Base-by-base conservation (phyloP, 2,888 invertebrate genomes). In the Heliothis peltigera region DNA sequence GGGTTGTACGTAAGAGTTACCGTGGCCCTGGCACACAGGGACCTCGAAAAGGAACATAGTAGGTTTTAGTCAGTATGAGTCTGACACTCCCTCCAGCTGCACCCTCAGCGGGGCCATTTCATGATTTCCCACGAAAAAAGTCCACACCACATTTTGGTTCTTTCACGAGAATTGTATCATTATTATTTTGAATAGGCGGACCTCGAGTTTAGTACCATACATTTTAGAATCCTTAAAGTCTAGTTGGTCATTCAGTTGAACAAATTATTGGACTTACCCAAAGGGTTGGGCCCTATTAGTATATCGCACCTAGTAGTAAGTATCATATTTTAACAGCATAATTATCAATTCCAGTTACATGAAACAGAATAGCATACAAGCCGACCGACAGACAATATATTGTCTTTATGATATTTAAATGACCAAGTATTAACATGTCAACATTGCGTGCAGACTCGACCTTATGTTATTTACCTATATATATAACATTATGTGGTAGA, bases 381-480 rank as follows among this genome's bases (percentile, higher is more conserved):
- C 67, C 61, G 61, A 57, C 53, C 1, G 28, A 61, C 66, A 72
- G 56, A 73, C 69, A 57, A 54, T 64, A 64, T 73, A 73, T 60
- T 57, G 59, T 60, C n/a, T 22, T 58, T 67, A 58, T 63, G 63
- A 53, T 67, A 71, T 71, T 71, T 59, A 71, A 71, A 71, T 71
- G 46, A 71, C 43, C 43, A 58, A 67, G 63, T 47, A 71, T 71
- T 71, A 71, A 71, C 57, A 71, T 71, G 71, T 67, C 72, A 71
- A 67, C 47, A 56, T 71, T 47, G 71, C 71, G 54, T 71, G 71
- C 67, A n/a, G 18, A 58, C 25, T 8, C 21, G 46, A 48, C 55
- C 55, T 67, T 54, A 70, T 68, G 53, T 64, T 48, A 65, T 47
- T 62, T 55, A 72, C 44, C 48, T 63, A 59, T 66, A 68, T 60